Conservation (phyloP, 2,888 invertebrate genomes). For the Campopleginae sp. region DNA sequence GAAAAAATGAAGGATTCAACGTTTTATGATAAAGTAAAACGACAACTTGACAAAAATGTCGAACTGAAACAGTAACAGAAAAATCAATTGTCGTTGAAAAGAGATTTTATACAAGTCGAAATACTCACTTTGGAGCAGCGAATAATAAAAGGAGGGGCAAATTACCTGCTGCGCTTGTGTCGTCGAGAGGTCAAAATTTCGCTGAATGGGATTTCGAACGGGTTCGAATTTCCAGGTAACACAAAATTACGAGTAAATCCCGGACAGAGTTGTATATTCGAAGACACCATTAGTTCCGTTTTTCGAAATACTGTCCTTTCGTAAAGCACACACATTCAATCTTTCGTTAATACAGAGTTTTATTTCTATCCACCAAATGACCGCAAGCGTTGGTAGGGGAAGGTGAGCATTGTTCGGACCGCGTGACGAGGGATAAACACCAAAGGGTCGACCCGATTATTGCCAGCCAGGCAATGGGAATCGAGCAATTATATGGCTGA, state of each 20-base stretch:
- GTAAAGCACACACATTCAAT: not conserved
- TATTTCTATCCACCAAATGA: not conserved
- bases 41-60: not conserved
- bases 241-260: not conserved
- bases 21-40: not conserved
- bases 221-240: constrained; percentile 21
- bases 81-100: not conserved
- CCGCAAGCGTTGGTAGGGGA: not conserved
- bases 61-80: not conserved
- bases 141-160: not conserved
- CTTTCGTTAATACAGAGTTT: constrained; percentile 5
- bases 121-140: not conserved
- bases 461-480: not conserved
- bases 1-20: not conserved
- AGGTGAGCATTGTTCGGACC: not conserved
- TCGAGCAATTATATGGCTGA: not conserved
- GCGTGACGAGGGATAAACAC: not conserved
- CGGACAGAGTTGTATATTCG: not conserved
- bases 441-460: not conserved
- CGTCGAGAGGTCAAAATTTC: not conserved
- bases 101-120: not conserved
- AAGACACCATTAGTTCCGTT: not conserved
- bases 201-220: not conserved
- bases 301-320: not conserved
- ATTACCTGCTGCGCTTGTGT: not conserved